A percentile compares a stretch with the other conserved stretches of the same genome.
Evolutionary conservation across 2,797 vertebrate genomes (phyloP).

Genomic region (Meriones psammophilus): DNA sequence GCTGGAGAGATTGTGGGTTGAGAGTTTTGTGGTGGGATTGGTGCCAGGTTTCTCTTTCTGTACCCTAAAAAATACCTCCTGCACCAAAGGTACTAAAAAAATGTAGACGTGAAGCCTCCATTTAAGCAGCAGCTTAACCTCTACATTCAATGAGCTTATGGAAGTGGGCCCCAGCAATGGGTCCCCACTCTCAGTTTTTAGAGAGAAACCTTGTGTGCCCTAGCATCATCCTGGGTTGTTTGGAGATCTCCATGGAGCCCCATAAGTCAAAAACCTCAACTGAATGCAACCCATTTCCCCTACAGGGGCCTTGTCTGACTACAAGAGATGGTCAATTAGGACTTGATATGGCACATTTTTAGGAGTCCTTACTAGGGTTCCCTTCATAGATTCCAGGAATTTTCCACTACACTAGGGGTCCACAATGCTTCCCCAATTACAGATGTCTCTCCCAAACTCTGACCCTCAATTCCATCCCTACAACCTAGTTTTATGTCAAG

Average conservation of each 20-base stretch:
- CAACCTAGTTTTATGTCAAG: background rate
- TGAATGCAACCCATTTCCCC: background rate
- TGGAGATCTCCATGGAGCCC: background rate
- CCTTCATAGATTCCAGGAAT: background rate
- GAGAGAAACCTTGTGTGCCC: background rate
- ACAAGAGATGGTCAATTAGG: background rate
- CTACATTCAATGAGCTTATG: background rate
- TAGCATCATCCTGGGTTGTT: background rate
- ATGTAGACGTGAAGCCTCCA: background rate
- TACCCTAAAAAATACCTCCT: background rate
- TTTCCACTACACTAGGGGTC: background rate
- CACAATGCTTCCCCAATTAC: background rate
- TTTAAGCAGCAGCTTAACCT: background rate
- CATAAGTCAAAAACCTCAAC: background rate
- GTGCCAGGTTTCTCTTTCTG: background rate
- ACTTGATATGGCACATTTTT: background rate
- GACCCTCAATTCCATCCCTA: rapidly evolving
- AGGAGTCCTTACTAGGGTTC: background rate
- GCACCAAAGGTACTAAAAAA: background rate
- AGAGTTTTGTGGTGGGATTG: background rate
- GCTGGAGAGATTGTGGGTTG: background rate
- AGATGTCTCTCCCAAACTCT: background rate
- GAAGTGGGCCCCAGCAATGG: background rate
- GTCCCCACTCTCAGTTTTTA: background rate
- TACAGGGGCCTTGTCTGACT: background rate